phyloP scores from a whole-genome alignment of 2,797 vertebrate species.

The Aselliscus stoliczkanus region DNA sequence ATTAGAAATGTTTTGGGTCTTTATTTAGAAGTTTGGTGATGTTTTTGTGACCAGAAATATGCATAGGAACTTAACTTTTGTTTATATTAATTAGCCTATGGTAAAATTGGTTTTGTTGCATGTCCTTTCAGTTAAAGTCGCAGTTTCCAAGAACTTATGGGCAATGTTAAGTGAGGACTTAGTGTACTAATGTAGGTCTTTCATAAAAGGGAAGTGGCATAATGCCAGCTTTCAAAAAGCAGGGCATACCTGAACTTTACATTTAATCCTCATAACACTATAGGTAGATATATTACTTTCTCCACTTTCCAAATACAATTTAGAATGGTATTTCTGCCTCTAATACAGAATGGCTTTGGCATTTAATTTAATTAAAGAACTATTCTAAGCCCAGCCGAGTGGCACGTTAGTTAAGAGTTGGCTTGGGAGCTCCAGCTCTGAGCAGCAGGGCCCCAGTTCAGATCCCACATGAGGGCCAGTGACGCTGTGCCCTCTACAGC shows the following conservation, averaged over 20 bases:
- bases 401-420: too few species aligned
- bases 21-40: background rate
- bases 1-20: background rate
- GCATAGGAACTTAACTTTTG: background rate
- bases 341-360: background rate
- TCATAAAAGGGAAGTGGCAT: background rate
- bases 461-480: too few species aligned
- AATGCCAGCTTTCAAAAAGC: background rate
- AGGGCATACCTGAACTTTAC: background rate
- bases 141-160: background rate
- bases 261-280: background rate
- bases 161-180: background rate
- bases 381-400: background rate
- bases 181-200: background rate
- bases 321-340: background rate
- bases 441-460: too few species aligned
- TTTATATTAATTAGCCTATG: background rate
- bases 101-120: background rate
- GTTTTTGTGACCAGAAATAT: background rate
- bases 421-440: too few species aligned
- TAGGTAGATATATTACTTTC: background rate
- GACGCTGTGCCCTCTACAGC: too few species aligned
- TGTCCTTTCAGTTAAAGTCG: background rate
- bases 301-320: background rate
- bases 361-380: background rate